These are phyloP conservation scores for Melieria picta DNA, from an alignment of 2,888 invertebrate species.

Conservation along the genomic window DNA sequence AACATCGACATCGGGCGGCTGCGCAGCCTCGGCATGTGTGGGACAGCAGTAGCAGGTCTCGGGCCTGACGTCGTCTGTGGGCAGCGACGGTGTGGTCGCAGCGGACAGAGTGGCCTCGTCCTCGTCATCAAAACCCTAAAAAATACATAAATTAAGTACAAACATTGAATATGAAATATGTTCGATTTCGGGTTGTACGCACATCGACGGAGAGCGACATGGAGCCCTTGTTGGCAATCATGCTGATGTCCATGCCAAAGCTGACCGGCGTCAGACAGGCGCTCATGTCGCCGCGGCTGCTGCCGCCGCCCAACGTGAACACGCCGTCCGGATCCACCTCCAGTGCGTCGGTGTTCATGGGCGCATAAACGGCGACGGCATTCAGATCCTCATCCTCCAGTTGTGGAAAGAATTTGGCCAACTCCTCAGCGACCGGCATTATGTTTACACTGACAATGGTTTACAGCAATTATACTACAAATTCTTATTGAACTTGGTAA, in stretches of 20 bases:
- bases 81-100: constrained; percentile 66
- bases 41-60: constrained; percentile 57
- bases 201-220: constrained; percentile 65
- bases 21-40: constrained; percentile 47
- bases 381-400: constrained; percentile 70
- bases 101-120: constrained; percentile 71
- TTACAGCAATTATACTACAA: constrained; percentile 8
- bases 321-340: constrained; percentile 48
- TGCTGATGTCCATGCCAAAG: constrained; percentile 74
- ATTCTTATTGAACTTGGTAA: constrained; percentile 1
- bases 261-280: constrained; percentile 73
- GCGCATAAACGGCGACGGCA: constrained; percentile 67
- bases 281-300: constrained; percentile 49
- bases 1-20: constrained; percentile 52
- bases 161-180: constrained; percentile 54
- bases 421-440: constrained; percentile 47
- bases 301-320: constrained; percentile 41
- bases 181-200: constrained; percentile 37
- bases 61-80: constrained; percentile 51
- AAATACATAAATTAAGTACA: constrained; percentile 6
- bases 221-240: constrained; percentile 76
- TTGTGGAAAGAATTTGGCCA: constrained; percentile 69
- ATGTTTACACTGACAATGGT: constrained; percentile 37
- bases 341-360: constrained; percentile 64
- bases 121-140: constrained; percentile 64